Evolutionary conservation across 2,888 invertebrate species (phyloP), one percentile per base, ranked within the genome.

Genomic region (Drosophila quasianomalipes): DNA sequence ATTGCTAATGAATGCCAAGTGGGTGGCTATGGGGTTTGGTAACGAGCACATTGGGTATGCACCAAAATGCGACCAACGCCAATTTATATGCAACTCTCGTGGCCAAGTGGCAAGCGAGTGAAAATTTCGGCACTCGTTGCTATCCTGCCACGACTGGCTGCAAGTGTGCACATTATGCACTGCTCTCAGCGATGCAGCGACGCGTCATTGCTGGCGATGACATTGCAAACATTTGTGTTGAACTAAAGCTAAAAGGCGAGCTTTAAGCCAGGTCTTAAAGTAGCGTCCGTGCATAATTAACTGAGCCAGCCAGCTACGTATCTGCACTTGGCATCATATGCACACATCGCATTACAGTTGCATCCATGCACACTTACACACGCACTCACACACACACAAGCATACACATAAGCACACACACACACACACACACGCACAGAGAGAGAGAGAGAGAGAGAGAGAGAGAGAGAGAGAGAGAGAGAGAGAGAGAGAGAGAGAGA

Each of bases 1-100:
- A 75, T 86, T 79, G 84, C 91, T 81, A 90, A 90, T 86, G 89
- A 83, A 86, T 83, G 89, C 89, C 84, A 83, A 89, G 91, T 86
- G 83, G 83, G 70, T 33, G 57, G 51, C 60, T 54, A 41, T 33
- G 66, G 37, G 66, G 47, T 37, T 37, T 41, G 59, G 60, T 62
- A 70, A 75, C 55, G 61, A 59, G 60, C 69, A 26, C 62, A 31
- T 31, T 33, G 55, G 49, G 19, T 19, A 37, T 35, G 49, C 70
- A 60, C 41, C 41, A 53, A 65, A 63, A 66, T 73, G 61, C 67
- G 67, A 57, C 82, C 85, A 82, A 74, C 83, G 91, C 89, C 85
- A 86, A 86, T 89, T 86, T 86, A 86, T 86, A 85, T 89, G 85
- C 79, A 76, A 78, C 82, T 86, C 73, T 76, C 49, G 81, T 74